Conservation (phyloP, 2,797 vertebrate species). For the Zenarchopterus dispar region DNA sequence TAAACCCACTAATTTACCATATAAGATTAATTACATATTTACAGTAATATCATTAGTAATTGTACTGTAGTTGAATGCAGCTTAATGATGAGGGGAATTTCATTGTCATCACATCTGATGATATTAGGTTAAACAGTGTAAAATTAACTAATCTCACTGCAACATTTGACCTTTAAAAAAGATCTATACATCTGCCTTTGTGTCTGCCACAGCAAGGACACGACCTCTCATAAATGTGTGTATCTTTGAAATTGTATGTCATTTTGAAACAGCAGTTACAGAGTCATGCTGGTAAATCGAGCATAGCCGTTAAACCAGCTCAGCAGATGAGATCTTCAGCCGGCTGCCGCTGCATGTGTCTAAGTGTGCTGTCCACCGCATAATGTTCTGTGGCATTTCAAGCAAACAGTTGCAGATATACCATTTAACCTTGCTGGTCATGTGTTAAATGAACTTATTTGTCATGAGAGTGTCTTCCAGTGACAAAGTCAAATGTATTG, state of each 20-base stretch:
- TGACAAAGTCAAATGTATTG: constrained; percentile 12
- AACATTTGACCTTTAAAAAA: constrained; percentile 54
- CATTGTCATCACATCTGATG: constrained; percentile 52
- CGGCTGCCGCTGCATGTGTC: background rate
- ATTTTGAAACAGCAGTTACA: constrained; percentile 9
- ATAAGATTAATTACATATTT: too few species aligned
- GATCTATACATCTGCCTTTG: constrained; percentile 21
- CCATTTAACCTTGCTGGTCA: constrained; percentile 37
- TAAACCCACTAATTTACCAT: too few species aligned
- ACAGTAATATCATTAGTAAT: too few species aligned
- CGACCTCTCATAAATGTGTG: constrained; percentile 8
- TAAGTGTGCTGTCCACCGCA: constrained; percentile 11
- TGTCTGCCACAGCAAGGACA: constrained; percentile 18
- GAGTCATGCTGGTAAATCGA: constrained; percentile 15
- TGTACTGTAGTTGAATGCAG: too few species aligned
- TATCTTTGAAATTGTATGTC: constrained; percentile 3
- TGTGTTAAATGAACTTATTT: constrained; percentile 36
- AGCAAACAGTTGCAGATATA: constrained; percentile 27
- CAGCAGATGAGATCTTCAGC: constrained; percentile 13
- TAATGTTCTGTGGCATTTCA: constrained; percentile 47
- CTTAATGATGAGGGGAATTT: constrained; percentile 59
- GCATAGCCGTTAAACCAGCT: background rate
- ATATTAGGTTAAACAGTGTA: constrained; percentile 56
- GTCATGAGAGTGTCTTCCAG: constrained; percentile 22
- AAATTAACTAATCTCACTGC: constrained; percentile 53